Conservation (phyloP, 2,888 invertebrate species). For the Ophion ellenae region DNA sequence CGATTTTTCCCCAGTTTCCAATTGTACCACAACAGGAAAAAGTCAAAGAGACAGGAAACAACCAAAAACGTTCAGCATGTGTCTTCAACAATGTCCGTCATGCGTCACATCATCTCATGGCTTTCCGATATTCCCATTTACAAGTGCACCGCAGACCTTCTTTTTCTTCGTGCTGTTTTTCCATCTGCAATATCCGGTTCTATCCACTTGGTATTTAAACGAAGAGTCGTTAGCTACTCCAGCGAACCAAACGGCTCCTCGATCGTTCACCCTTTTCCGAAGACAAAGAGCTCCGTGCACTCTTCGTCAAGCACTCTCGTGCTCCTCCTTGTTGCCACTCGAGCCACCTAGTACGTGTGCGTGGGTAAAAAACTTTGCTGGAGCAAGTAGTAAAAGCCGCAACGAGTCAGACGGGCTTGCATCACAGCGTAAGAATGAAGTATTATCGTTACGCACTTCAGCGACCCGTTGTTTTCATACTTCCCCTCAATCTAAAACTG, state of each 20-base stretch:
- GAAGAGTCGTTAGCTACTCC: constrained; percentile 45
- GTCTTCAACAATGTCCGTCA: background rate
- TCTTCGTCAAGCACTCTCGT: constrained; percentile 26
- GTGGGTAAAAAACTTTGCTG: constrained; percentile 6
- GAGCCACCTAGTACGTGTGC: background rate
- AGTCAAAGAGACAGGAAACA: background rate
- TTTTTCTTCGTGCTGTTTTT: background rate
- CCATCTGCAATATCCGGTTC: constrained; percentile 15
- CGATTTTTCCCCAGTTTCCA: too few relatives aligned
- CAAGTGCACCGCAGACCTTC: background rate
- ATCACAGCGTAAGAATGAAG: background rate
- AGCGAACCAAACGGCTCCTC: constrained; percentile 50
- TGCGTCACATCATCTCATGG: background rate
- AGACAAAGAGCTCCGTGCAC: constrained; percentile 34
- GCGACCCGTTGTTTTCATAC: background rate
- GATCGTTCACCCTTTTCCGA: constrained; percentile 51
- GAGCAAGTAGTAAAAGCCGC: constrained; percentile 30
- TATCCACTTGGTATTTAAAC: constrained; percentile 57
- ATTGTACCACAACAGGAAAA: background rate
- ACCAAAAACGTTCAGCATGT: background rate
- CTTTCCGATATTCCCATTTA: constrained; percentile 16
- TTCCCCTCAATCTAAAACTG: background rate
- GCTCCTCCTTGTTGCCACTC: constrained; percentile 55
- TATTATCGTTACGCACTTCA: background rate
- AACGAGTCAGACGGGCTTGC: constrained; percentile 43